Percentiles rank a stretch among this genome's conserved stretches.
Conservation (phyloP, 1,140 invertebrate genomes). For the Harpegnathos saltator region DNA sequence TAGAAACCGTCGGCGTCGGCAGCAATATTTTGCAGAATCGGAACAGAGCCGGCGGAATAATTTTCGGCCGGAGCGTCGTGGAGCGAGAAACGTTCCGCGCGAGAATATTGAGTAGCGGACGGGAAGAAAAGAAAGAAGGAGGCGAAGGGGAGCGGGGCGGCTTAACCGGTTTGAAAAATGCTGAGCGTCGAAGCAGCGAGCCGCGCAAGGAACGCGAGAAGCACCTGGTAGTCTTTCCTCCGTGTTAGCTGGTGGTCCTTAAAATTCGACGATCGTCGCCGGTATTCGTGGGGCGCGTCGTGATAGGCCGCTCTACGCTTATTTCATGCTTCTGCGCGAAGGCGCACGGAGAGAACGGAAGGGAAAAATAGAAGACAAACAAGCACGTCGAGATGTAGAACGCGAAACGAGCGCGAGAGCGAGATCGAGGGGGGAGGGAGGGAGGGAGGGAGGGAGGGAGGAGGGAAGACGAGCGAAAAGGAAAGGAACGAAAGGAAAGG, state of each 20-base stretch:
- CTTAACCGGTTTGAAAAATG: conserved; percentile 51
- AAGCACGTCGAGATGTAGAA: too few relatives aligned
- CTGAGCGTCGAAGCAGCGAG: conserved; percentile 6
- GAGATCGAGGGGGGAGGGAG: conserved; percentile 16
- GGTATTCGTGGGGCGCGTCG: background rate
- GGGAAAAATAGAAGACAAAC: background rate
- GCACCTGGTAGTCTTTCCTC: conserved; percentile 25
- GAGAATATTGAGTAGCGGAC: background rate
- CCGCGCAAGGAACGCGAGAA: background rate
- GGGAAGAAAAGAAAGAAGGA: background rate
- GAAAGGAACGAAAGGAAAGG: background rate
- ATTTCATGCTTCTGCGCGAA: background rate
- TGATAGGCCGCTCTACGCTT: background rate
- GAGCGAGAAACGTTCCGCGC: background rate
- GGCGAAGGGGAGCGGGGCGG: background rate
- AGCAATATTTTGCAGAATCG: background rate
- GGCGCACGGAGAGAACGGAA: background rate
- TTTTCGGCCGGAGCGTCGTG: background rate
- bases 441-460: background rate
- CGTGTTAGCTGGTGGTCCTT: background rate
- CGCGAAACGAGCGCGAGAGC: conserved; percentile 14
- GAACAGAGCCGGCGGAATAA: background rate
- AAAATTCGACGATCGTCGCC: conserved; percentile 18
- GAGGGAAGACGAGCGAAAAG: background rate
- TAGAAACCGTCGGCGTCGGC: too few relatives aligned